Conservation (phyloP, 2,113 vertebrate genomes). For the Silurus meridionalis region DNA sequence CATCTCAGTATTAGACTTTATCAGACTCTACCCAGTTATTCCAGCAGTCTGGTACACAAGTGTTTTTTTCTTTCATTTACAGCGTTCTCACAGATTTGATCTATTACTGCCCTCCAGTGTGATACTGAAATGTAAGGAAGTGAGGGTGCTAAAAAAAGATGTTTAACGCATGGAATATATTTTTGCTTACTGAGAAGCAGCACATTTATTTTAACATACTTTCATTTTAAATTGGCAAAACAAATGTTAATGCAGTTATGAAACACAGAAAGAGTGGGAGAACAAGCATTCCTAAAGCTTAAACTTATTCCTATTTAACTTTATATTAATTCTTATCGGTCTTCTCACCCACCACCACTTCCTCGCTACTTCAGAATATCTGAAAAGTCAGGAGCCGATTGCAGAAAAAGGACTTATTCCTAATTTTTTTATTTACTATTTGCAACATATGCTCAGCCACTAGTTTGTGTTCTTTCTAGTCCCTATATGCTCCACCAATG, state of each 20-base stretch:
- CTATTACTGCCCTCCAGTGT: background rate
- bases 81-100: slow-evolving; percentile 2
- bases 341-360: background rate
- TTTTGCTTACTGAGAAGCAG: background rate
- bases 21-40: too few relatives aligned
- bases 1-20: too few relatives aligned
- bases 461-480: background rate
- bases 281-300: background rate
- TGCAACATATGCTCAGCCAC: background rate
- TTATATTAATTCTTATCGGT: background rate
- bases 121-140: background rate
- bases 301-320: background rate
- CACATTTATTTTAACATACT: background rate
- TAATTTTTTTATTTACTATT: background rate
- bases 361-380: background rate
- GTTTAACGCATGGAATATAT: background rate
- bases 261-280: background rate
- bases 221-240: background rate
- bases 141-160: background rate
- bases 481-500: background rate
- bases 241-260: background rate
- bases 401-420: background rate
- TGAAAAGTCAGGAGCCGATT: background rate
- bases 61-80: slow-evolving; percentile 12
- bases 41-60: background rate